Percentiles rank a stretch among this genome's conserved stretches.
phyloP scores from a whole-genome alignment of 2,113 vertebrate species.

The Puma concolor region DNA sequence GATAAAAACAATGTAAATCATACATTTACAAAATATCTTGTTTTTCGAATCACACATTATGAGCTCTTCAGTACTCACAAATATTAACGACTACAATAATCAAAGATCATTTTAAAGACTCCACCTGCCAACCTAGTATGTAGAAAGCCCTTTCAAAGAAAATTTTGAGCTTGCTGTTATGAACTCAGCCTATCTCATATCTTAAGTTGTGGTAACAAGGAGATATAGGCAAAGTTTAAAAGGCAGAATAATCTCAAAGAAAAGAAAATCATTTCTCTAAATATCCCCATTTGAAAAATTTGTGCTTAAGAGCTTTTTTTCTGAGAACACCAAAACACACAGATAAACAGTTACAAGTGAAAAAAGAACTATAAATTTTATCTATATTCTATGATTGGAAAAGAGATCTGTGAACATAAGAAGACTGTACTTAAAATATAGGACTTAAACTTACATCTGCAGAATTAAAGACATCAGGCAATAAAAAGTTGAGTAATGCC shows the following conservation, averaged over 20 bases:
- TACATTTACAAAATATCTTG: neutral
- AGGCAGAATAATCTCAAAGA: slow-evolving; percentile 44
- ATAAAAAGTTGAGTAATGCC: slow-evolving; percentile 94
- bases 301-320: slow-evolving; percentile 1
- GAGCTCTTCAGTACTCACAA: neutral
- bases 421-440: neutral
- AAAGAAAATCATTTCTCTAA: slow-evolving; percentile 29
- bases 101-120: slow-evolving; percentile 39
- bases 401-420: slow-evolving; percentile 4
- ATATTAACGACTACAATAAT: slow-evolving; percentile 2
- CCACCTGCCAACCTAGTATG: neutral
- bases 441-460: slow-evolving; percentile 88
- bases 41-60: neutral
- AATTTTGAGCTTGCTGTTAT: slow-evolving; percentile 1
- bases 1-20: slow-evolving; percentile 24
- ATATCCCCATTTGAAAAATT: neutral
- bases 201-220: neutral
- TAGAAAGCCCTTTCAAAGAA: slow-evolving; percentile 25
- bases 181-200: neutral
- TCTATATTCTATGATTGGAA: slow-evolving; percentile 9
- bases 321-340: neutral
- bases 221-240: neutral
- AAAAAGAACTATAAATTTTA: slow-evolving; percentile 42
- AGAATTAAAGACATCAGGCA: slow-evolving; percentile 95
- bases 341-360: slow-evolving; percentile 39